A percentile compares a stretch with the other conserved stretches of the same genome.
These are phyloP conservation scores for Masnerella sp. DNA, from an alignment of 2,888 invertebrate species.

Conservation along the genomic window DNA sequence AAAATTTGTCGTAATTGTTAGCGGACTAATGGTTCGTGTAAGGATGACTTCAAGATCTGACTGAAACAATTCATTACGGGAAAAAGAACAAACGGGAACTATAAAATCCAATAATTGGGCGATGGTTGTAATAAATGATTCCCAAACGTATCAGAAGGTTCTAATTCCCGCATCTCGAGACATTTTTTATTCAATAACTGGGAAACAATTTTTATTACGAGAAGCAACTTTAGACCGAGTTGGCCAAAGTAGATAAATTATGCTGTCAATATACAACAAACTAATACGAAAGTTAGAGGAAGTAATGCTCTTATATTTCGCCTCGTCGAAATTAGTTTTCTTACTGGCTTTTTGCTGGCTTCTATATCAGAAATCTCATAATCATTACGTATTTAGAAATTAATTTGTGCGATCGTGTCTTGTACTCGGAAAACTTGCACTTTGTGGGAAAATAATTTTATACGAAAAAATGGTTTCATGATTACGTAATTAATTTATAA, in stretches of 20 bases:
- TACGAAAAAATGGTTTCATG: too few species aligned
- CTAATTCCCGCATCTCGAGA: too few species aligned
- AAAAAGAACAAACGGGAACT: not conserved
- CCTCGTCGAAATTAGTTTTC: slow-evolving; percentile 24
- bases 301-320: slow-evolving; percentile 24
- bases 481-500: too few species aligned
- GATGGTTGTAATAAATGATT: slow-evolving; percentile 1
- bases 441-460: too few species aligned
- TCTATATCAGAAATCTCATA: slow-evolving; percentile 11
- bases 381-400: slow-evolving; percentile 10
- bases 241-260: slow-evolving; percentile 39
- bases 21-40: slow-evolving; percentile 5
- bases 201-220: slow-evolving; percentile 29
- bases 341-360: slow-evolving; percentile 16
- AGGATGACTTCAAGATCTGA: not conserved
- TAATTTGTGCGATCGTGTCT: slow-evolving; percentile 10
- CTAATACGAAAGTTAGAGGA: slow-evolving; percentile 25
- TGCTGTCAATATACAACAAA: slow-evolving; percentile 34
- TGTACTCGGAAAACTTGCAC: not conserved
- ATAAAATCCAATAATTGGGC: not conserved
- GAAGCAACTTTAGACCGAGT: slow-evolving; percentile 14
- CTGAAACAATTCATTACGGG: slow-evolving; percentile 4
- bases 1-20: slow-evolving; percentile 5
- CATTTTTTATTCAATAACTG: slow-evolving; percentile 14
- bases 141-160: too few species aligned